A percentile compares a stretch with the other conserved stretches of the same genome.
These are phyloP conservation scores for Thaumatotibia leucotreta DNA, from an alignment of 1,140 invertebrate genomes.

Conservation along the genomic window DNA sequence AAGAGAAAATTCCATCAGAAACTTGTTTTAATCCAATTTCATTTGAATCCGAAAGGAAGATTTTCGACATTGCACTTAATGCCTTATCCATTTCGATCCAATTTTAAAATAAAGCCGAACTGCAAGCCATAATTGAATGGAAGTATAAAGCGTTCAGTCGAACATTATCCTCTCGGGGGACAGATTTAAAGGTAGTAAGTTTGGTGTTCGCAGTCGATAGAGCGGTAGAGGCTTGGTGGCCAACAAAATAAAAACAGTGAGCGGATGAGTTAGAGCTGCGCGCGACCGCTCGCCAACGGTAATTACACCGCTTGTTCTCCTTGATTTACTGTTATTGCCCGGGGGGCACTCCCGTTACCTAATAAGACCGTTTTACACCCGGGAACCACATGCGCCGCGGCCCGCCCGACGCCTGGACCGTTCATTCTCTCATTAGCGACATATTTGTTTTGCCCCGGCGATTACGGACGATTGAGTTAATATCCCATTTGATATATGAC, in stretches of 20 bases:
- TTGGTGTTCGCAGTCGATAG: constrained; percentile 66
- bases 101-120: constrained; percentile 16
- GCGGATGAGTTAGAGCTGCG: constrained; percentile 72
- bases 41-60: not conserved
- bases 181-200: constrained; percentile 72
- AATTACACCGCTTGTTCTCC: constrained; percentile 74
- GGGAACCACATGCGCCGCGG: constrained; percentile 61
- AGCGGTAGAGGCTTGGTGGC: constrained; percentile 58
- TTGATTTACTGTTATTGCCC: constrained; percentile 76
- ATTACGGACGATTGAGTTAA: constrained; percentile 64
- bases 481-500: constrained; percentile 59
- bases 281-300: constrained; percentile 68
- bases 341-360: constrained; percentile 73
- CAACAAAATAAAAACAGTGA: constrained; percentile 73
- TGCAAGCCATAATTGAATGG: constrained; percentile 54
- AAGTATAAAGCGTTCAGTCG: constrained; percentile 53
- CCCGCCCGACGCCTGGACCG: constrained; percentile 41
- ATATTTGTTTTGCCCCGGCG: constrained; percentile 57
- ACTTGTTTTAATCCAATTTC: not conserved
- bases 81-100: not conserved
- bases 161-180: constrained; percentile 61
- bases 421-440: constrained; percentile 67
- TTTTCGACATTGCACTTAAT: not conserved
- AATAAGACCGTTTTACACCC: constrained; percentile 74
- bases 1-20: constrained; percentile 40